Conservation (phyloP, 2,888 invertebrate species). For the Morpho helenor region DNA sequence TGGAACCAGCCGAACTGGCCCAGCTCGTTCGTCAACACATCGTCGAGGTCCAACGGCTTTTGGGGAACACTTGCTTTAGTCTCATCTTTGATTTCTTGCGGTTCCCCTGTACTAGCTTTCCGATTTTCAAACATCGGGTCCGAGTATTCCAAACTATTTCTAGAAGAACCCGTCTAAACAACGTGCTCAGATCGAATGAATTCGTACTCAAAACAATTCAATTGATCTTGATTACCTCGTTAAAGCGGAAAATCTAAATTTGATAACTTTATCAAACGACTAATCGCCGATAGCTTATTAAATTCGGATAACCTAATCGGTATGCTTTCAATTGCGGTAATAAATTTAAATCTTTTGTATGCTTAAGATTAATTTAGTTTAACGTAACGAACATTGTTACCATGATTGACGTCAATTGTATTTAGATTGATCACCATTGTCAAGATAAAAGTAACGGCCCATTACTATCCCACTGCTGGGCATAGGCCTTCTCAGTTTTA, state of each 20-base stretch:
- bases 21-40: conserved; percentile 61
- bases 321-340: neutral
- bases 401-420: too few species aligned
- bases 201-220: conserved; percentile 39
- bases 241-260: neutral
- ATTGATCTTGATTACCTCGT: neutral
- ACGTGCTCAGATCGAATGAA: conserved; percentile 2
- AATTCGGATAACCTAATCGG: neutral
- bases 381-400: too few species aligned
- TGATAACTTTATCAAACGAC: neutral
- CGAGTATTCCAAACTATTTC: too few species aligned
- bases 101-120: neutral
- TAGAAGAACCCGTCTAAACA: neutral
- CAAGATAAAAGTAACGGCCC: too few species aligned
- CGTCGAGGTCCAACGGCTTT: conserved; percentile 51
- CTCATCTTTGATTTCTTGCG: neutral
- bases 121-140: neutral
- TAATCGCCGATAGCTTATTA: neutral
- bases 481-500: too few species aligned
- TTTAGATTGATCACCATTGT: too few species aligned
- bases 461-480: too few species aligned
- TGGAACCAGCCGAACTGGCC: conserved; percentile 82
- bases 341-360: conserved; percentile 4
- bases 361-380: neutral
- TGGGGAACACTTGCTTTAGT: neutral